phyloP scores from a whole-genome alignment of 2,113 vertebrate species.

The Hypomesus transpacificus region DNA sequence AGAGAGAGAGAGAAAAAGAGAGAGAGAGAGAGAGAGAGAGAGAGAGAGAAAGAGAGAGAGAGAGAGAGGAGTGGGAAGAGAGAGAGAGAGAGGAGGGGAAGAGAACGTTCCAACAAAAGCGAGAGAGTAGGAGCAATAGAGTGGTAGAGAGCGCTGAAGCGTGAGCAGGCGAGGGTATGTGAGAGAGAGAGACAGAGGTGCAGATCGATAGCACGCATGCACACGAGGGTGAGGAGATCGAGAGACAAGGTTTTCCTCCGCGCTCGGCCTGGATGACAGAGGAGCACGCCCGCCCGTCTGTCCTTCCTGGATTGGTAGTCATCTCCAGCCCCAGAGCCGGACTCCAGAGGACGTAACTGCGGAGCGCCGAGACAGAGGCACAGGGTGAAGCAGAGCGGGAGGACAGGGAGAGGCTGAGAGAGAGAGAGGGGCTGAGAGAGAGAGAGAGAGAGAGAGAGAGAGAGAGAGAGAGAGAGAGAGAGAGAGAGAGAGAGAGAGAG shows the following conservation, averaged over 20 bases:
- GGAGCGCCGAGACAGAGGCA: neutral
- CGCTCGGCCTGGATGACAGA: slow-evolving; percentile 46
- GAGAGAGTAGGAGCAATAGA: slow-evolving; percentile 21
- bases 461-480: slow-evolving; percentile 38
- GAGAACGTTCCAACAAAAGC: slow-evolving; percentile 12
- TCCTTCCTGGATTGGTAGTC: slow-evolving; percentile 47
- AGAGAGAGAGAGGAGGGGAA: slow-evolving; percentile 23
- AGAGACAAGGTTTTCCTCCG: slow-evolving; percentile 34
- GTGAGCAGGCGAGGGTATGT: slow-evolving; percentile 16
- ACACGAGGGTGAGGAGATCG: slow-evolving; percentile 47
- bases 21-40: slow-evolving; percentile 34
- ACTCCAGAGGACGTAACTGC: neutral
- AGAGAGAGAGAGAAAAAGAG: slow-evolving; percentile 23
- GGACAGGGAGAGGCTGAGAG: slow-evolving; percentile 15
- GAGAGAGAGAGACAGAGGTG: slow-evolving; percentile 53
- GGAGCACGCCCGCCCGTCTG: slow-evolving; percentile 4
- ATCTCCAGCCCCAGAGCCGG: slow-evolving; percentile 33
- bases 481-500: slow-evolving; percentile 23
- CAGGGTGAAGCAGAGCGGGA: slow-evolving; percentile 24
- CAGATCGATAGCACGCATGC: slow-evolving; percentile 50
- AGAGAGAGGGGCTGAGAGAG: slow-evolving; percentile 12
- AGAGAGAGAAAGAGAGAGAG: slow-evolving; percentile 49
- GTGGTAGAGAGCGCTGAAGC: slow-evolving; percentile 11
- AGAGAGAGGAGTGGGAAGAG: slow-evolving; percentile 22
- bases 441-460: neutral